Evolutionary conservation across 1,140 invertebrate genomes (phyloP).

Genomic region (Mycetomoellerius zeteki): DNA sequence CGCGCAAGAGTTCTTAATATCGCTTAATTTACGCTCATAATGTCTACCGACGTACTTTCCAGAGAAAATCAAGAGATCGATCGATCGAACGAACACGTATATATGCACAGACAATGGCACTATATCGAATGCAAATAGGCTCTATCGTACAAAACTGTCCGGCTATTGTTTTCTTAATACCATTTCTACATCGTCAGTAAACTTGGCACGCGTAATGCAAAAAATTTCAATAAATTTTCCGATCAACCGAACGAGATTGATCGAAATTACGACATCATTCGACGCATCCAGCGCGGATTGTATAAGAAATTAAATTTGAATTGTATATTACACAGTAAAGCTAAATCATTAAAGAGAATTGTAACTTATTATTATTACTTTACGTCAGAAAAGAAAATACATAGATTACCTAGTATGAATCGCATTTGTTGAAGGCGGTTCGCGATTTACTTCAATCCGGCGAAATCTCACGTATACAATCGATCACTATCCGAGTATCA

Average conservation of each 20-base stretch:
- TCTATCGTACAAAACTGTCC: background rate
- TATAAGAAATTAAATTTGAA: slow-evolving; percentile 2
- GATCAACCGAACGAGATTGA: background rate
- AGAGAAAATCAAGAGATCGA: background rate
- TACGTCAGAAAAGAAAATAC: background rate
- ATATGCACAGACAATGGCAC: slow-evolving; percentile 1
- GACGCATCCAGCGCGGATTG: background rate
- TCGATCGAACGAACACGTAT: background rate
- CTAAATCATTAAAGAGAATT: background rate
- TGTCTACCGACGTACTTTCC: background rate
- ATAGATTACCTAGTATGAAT: slow-evolving; percentile 9
- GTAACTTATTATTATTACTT: slow-evolving; percentile 12
- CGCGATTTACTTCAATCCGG: background rate
- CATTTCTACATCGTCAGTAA: background rate
- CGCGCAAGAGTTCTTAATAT: slow-evolving; percentile 27
- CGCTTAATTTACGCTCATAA: slow-evolving; percentile 18
- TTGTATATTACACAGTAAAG: background rate
- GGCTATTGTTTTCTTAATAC: background rate
- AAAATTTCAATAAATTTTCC: slow-evolving; percentile 30
- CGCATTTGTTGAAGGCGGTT: background rate
- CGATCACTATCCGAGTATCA: slow-evolving; percentile 35
- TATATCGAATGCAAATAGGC: background rate
- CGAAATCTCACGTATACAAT: slow-evolving; percentile 37
- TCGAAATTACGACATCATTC: background rate
- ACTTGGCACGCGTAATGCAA: background rate